Percentiles rank a stretch among this genome's conserved stretches.
phyloP scores from a whole-genome alignment of 2,113 vertebrate genomes.

The Poeciliopsis prolifica region DNA sequence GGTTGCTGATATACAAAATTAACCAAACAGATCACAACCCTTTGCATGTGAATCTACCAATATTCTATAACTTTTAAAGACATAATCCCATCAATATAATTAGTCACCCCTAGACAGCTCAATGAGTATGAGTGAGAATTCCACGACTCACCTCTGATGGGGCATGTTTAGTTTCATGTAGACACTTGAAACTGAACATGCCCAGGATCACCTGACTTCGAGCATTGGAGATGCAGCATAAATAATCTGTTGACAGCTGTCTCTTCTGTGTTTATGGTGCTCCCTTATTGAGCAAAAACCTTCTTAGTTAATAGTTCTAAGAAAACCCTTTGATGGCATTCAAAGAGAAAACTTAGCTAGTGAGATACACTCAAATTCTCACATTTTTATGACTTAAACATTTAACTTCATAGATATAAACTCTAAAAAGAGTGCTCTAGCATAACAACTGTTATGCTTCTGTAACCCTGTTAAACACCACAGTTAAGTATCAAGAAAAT shows the following conservation, averaged over 20 bases:
- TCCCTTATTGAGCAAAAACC: no score
- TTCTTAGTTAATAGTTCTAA: no score
- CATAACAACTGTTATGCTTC: no score
- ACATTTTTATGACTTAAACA: no score
- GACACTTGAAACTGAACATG: background rate
- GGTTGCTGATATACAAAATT: constrained; percentile 25
- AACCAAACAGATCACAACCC: constrained; percentile 13
- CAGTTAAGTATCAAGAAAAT: no score
- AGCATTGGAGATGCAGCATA: background rate
- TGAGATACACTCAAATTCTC: no score
- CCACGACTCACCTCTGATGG: constrained; percentile 35
- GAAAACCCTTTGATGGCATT: no score
- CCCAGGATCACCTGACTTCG: background rate
- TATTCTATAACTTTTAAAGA: constrained; percentile 40
- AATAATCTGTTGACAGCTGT: background rate
- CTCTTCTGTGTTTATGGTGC: no score
- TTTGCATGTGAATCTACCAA: constrained; percentile 32
- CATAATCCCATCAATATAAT: constrained; percentile 59
- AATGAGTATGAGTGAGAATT: constrained; percentile 22
- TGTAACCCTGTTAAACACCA: no score
- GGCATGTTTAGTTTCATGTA: constrained; percentile 1
- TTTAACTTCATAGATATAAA: no score
- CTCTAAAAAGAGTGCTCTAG: no score
- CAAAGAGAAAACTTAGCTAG: no score
- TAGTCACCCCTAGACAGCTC: constrained; percentile 58